Evolutionary conservation across 2,113 vertebrate species (phyloP).

Genomic region (Columba livia): DNA sequence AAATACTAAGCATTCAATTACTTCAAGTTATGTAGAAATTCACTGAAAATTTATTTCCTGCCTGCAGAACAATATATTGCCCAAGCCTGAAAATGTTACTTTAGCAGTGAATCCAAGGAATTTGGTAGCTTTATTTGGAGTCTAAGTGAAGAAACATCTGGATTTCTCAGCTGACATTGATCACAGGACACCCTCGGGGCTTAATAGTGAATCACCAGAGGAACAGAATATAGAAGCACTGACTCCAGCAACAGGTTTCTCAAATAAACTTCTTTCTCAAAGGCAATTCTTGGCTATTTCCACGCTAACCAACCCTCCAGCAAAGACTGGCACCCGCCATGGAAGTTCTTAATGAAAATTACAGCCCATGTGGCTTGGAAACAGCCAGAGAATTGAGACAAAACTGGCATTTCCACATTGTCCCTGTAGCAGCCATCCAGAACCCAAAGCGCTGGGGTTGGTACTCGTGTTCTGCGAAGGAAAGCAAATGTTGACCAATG

Average conservation of each 20-base stretch:
- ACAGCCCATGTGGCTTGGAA: no score
- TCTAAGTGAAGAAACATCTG: accelerated
- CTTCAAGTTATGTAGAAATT: background rate
- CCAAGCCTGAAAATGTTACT: background rate
- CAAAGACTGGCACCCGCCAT: background rate
- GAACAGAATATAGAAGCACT: background rate
- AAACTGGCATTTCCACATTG: accelerated
- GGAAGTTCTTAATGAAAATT: background rate
- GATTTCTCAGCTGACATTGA: background rate
- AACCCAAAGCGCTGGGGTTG: accelerated
- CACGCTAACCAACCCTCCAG: background rate
- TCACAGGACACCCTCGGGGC: background rate
- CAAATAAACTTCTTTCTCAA: background rate
- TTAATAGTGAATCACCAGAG: background rate
- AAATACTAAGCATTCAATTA: slow-evolving; percentile 25
- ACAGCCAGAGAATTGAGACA: background rate
- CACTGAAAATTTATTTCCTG: background rate
- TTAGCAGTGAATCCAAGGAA: background rate
- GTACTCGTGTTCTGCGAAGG: accelerated
- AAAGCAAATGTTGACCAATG: background rate
- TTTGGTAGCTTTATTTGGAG: background rate
- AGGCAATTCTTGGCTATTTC: background rate
- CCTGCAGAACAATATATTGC: background rate
- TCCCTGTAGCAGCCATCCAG: background rate
- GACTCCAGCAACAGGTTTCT: background rate